phyloP scores from a whole-genome alignment of 2,888 invertebrate genomes.

The Ophioninae sp. region DNA sequence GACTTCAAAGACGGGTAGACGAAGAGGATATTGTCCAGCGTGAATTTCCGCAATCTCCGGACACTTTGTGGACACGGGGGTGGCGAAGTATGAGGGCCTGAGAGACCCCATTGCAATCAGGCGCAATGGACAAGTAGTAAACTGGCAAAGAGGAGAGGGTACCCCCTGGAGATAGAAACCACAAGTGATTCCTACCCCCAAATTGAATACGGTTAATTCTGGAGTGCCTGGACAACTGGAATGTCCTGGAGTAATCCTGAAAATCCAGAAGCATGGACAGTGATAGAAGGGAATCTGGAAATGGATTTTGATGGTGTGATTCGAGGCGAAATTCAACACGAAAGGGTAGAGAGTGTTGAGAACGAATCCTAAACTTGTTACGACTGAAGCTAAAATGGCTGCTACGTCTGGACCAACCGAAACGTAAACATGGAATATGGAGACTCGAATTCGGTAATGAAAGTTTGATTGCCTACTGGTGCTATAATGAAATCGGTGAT shows the following conservation, averaged over 20 bases:
- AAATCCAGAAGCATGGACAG: conserved; percentile 13
- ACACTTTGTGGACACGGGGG: not conserved
- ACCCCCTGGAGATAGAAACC: conserved; percentile 25
- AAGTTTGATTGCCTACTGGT: conserved; percentile 59
- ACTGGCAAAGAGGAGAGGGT: not conserved
- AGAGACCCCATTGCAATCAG: conserved; percentile 13
- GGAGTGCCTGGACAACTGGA: conserved; percentile 16
- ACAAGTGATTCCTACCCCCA: conserved; percentile 43
- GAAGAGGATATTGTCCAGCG: not conserved
- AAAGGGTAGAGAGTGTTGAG: conserved; percentile 13
- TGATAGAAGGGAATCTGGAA: conserved; percentile 18
- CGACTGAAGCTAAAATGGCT: conserved; percentile 41
- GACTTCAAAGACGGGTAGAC: not conserved
- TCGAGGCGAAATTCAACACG: not conserved
- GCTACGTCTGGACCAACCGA: not conserved
- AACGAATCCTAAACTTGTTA: conserved; percentile 35
- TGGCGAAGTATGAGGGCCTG: not conserved
- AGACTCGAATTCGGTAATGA: conserved; percentile 22
- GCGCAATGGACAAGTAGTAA: not conserved
- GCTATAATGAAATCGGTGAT: conserved; percentile 20
- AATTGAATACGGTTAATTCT: conserved; percentile 62
- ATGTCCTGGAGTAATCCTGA: conserved; percentile 25
- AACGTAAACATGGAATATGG: conserved; percentile 8
- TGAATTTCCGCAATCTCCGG: conserved; percentile 5
- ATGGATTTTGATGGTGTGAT: conserved; percentile 1